Evolutionary conservation across 2,797 vertebrate genomes (phyloP).

Genomic region (Dermochelys coriacea): DNA sequence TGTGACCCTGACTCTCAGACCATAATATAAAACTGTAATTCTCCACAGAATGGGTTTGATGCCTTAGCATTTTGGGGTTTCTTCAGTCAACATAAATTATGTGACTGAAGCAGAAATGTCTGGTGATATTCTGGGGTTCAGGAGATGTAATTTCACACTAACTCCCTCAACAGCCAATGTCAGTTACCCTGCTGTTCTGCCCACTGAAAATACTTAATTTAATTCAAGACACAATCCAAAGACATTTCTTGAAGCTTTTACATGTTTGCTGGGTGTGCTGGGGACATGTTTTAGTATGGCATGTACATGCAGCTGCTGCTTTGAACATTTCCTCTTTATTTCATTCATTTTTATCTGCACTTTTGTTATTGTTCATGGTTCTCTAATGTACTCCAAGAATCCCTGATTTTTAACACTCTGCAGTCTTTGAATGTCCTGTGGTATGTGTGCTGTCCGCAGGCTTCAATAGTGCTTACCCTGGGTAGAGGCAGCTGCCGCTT

Average conservation of each 20-base stretch:
- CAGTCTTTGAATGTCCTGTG: not conserved
- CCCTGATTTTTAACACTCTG: slow-evolving; percentile 1
- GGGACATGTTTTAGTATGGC: not conserved
- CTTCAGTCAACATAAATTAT: not conserved
- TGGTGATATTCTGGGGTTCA: not conserved
- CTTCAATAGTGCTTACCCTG: not conserved
- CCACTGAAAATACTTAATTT: not conserved
- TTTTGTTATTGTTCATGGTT: not conserved
- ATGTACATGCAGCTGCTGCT: not conserved
- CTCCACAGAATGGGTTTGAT: not conserved
- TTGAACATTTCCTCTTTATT: not conserved
- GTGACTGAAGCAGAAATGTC: not conserved
- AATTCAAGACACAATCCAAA: fast-evolving
- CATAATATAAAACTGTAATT: too few relatives aligned
- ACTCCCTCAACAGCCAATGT: not conserved
- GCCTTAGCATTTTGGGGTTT: not conserved
- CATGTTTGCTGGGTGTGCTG: not conserved
- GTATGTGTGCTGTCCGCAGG: not conserved
- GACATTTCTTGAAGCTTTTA: not conserved
- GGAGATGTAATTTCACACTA: not conserved
- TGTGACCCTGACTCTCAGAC: not conserved
- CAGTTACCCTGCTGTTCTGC: not conserved
- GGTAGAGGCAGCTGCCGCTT: slow-evolving; percentile 44
- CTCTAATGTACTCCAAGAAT: not conserved
- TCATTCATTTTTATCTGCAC: not conserved